Percentiles rank a stretch among this genome's conserved stretches.
Conservation (phyloP, 1,140 invertebrate genomes). For the Drosophila melanica region DNA sequence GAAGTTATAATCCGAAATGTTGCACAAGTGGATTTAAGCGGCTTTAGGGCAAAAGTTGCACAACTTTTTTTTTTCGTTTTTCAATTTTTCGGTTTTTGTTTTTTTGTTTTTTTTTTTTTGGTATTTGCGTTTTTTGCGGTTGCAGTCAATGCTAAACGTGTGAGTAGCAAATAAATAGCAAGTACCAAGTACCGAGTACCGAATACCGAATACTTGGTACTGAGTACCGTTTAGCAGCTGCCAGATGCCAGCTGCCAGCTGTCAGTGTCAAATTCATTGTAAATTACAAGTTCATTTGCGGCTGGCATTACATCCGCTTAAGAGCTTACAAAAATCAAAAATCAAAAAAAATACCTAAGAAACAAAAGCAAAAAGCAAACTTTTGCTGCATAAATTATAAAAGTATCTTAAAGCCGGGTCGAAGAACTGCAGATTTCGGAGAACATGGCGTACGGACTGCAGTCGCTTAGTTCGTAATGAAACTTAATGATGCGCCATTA, state of each 20-base stretch:
- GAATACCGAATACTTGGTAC: neutral
- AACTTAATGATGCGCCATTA: slow-evolving; percentile 78
- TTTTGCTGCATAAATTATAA: slow-evolving; percentile 66
- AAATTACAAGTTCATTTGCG: slow-evolving; percentile 80
- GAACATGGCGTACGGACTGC: too few relatives aligned
- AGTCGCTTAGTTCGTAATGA: slow-evolving; percentile 51
- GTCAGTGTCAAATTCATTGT: slow-evolving; percentile 78
- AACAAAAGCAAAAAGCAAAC: slow-evolving; percentile 27
- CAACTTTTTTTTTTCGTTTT: slow-evolving; percentile 10
- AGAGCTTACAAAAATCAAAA: slow-evolving; percentile 34
- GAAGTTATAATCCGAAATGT: slow-evolving; percentile 15
- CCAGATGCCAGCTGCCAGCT: slow-evolving; percentile 47
- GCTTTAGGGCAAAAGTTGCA: slow-evolving; percentile 22
- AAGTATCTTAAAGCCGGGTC: slow-evolving; percentile 17
- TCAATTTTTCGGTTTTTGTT: neutral
- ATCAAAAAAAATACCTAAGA: slow-evolving; percentile 18
- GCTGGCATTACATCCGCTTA: slow-evolving; percentile 74
- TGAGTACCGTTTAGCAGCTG: slow-evolving; percentile 29
- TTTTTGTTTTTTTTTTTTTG: neutral
- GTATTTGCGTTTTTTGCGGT: neutral
- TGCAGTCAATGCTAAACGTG: slow-evolving; percentile 45
- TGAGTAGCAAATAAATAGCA: neutral
- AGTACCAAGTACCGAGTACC: neutral
- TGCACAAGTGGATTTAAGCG: slow-evolving; percentile 19
- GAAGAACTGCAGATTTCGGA: neutral